Conservation (phyloP, 2,113 vertebrate genomes). For the Charina bottae region DNA sequence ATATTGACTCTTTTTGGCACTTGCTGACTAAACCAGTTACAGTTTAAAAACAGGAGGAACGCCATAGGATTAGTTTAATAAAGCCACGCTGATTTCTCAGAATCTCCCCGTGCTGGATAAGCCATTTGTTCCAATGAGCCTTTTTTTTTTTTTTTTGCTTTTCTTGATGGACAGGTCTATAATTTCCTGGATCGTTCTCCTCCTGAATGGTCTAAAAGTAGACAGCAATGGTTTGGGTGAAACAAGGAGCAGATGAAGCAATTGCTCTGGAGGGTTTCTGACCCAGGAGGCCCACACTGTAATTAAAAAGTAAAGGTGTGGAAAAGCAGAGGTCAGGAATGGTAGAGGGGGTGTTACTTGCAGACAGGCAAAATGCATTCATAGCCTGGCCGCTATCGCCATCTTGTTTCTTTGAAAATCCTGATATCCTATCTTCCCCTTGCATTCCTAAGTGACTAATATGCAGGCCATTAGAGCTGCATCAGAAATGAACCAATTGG, state of each 20-base stretch:
- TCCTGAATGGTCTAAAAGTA: not conserved
- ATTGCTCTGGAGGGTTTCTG: not conserved
- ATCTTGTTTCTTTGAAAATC: not conserved
- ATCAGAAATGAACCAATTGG: not conserved
- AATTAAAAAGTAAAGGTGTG: not conserved
- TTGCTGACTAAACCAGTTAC: not conserved
- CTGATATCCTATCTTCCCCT: not conserved
- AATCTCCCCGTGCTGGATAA: not conserved
- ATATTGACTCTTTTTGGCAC: not conserved
- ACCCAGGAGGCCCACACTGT: not conserved
- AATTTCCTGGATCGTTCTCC: constrained; percentile 1
- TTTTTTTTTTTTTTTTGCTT: not conserved
- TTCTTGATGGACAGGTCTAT: not conserved
- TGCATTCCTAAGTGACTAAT: not conserved
- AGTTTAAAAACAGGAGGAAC: not conserved
- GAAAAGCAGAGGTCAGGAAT: not conserved
- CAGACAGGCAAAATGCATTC: not conserved
- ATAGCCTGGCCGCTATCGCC: not conserved
- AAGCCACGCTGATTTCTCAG: not conserved
- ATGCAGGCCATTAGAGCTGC: not conserved
- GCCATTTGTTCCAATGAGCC: not conserved
- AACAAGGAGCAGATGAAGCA: not conserved
- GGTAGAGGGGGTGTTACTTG: not conserved
- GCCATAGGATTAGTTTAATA: not conserved
- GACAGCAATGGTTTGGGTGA: not conserved